Conservation (phyloP, 37 sponge, comb jelly and placozoan species). For the Theonella swinhoei region DNA sequence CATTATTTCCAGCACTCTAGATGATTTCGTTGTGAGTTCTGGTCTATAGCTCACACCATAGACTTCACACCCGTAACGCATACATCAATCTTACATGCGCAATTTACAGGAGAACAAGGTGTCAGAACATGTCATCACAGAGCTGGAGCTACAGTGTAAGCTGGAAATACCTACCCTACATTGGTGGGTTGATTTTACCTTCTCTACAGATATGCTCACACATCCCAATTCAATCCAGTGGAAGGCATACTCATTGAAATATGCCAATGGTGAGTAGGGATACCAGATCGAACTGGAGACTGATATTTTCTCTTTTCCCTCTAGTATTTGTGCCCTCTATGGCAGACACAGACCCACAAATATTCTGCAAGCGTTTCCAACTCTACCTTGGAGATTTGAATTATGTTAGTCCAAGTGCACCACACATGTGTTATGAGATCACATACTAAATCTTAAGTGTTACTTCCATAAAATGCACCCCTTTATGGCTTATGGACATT, state of each 20-base stretch:
- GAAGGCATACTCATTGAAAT: conserved; percentile 22
- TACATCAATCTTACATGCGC: neutral
- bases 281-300: neutral
- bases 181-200: neutral
- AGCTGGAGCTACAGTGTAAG: conserved; percentile 30
- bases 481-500: neutral
- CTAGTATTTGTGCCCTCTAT: neutral
- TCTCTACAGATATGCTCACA: neutral
- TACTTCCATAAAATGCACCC: neutral
- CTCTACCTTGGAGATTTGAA: neutral
- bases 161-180: neutral
- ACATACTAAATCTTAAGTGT: neutral
- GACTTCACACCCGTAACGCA: too few species aligned
- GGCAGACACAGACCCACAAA: neutral
- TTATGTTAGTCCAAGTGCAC: too few species aligned
- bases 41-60: too few species aligned
- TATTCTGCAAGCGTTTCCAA: conserved; percentile 18
- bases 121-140: neutral
- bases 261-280: neutral
- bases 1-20: neutral
- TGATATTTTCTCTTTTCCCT: neutral
- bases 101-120: neutral
- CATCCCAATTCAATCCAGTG: neutral
- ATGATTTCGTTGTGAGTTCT: neutral
- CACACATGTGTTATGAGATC: too few species aligned